Evolutionary conservation across 1,140 invertebrate genomes (phyloP).

Genomic region (Hirudo medicinalis): DNA sequence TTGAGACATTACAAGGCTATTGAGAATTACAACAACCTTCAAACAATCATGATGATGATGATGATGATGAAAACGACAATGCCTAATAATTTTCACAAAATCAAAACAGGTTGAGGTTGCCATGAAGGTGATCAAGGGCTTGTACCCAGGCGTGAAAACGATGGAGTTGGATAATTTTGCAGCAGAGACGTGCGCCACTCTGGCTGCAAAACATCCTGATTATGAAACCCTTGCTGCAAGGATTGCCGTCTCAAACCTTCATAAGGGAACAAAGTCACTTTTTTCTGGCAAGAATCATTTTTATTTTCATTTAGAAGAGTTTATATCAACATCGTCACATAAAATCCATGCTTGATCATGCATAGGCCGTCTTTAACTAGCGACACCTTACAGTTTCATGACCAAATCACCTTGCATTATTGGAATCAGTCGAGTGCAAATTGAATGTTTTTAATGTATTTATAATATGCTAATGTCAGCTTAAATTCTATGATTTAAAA

Average conservation of each 20-base stretch:
- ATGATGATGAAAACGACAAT: too few relatives aligned
- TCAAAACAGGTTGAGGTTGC: conserved; percentile 40
- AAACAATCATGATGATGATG: not conserved
- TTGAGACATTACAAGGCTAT: not conserved
- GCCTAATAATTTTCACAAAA: not conserved
- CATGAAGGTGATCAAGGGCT: conserved; percentile 63
- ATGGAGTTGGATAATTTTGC: conserved; percentile 91
- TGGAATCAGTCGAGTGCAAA: not conserved
- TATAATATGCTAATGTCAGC: not conserved
- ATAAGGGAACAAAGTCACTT: conserved; percentile 62
- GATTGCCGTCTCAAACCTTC: conserved; percentile 89
- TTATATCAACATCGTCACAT: too few relatives aligned
- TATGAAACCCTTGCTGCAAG: conserved; percentile 88
- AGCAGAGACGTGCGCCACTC: conserved; percentile 85
- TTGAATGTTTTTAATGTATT: not conserved
- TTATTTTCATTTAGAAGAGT: not conserved
- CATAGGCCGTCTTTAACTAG: too few relatives aligned
- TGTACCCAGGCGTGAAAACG: conserved; percentile 89
- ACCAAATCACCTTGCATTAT: too few relatives aligned
- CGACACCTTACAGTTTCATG: too few relatives aligned
- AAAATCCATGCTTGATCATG: too few relatives aligned
- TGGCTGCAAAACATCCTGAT: conserved; percentile 92
- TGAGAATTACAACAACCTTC: not conserved
- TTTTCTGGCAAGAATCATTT: conserved; percentile 35
- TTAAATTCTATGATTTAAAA: not conserved